phyloP scores from a whole-genome alignment of 2,888 invertebrate genomes.

The Apoderus coryli region DNA sequence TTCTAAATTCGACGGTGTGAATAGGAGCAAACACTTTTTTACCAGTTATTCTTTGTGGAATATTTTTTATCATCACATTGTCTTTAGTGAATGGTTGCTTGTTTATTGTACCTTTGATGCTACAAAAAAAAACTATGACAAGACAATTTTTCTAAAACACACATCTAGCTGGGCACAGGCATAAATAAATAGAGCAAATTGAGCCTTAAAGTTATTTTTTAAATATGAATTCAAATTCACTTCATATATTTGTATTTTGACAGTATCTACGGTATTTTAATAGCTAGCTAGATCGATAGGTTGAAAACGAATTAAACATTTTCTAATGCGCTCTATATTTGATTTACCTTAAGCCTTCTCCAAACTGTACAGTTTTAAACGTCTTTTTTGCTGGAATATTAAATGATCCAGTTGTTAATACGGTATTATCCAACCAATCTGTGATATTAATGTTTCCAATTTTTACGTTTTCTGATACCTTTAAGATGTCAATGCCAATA shows the following conservation, averaged over 20 bases:
- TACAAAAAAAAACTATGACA: slow-evolving; percentile 16
- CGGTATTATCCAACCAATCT: slow-evolving; percentile 34
- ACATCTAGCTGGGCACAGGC: no score
- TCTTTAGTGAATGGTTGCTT: slow-evolving; percentile 24
- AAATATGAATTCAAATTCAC: no score
- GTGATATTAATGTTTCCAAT: slow-evolving; percentile 35
- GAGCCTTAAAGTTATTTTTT: no score
- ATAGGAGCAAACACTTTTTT: slow-evolving; percentile 24
- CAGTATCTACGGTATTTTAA: no score
- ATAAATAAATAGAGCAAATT: no score
- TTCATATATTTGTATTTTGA: no score
- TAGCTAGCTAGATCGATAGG: no score
- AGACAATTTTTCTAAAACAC: no score
- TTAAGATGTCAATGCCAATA: slow-evolving; percentile 30
- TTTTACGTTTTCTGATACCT: slow-evolving; percentile 21
- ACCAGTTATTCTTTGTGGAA: slow-evolving; percentile 31
- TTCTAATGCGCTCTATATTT: not conserved
- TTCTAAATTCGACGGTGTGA: slow-evolving; percentile 21
- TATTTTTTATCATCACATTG: slow-evolving; percentile 28
- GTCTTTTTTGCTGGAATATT: slow-evolving; percentile 34
- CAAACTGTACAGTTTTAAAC: slow-evolving; percentile 32
- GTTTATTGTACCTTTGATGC: slow-evolving; percentile 28
- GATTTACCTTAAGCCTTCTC: slow-evolving; percentile 26
- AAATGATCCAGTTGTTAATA: slow-evolving; percentile 29
- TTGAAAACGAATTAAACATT: no score